Evolutionary conservation across 1,140 invertebrate species (phyloP), one percentile per base, ranked within the genome.

Genomic region (Drosophila malerkotliana): DNA sequence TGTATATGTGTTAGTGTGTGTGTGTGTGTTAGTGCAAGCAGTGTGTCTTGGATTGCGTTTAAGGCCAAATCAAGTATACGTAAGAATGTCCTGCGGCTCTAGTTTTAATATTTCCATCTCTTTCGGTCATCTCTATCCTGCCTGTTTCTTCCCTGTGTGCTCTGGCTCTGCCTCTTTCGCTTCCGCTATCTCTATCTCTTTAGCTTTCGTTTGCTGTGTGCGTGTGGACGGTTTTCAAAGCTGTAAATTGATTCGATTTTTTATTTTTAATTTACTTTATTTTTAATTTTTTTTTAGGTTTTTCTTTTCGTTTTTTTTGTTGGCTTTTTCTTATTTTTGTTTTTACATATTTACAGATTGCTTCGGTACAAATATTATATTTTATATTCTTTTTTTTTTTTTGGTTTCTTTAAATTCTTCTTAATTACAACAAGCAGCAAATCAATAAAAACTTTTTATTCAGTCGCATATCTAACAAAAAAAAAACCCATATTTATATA

Each of bases 141-240:
- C 14, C 14, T 44, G n/a, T 15, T 18, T 18, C 14, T 15, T 14
- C 39, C 3, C 39, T 15, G 1, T 21, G 21, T 41, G 12, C 32
- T 10, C 21, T 32, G 24, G 55, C 61, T 44, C 52, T 59, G 14
- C 59, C 53, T 45, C 44, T 30, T 71, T 47, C 34, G 59, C 34
- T 21, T 24, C 18, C 18, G 15, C 44, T 21, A 21, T 47, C 18
- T 52, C 44, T 77, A 26, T 54, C 44, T 47, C 54, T 24, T 49
- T 66, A 32, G 47, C 71, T 60, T 68, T 72, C 63, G 48, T 81
- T 47, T 90, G 73, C 69, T 90, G 87, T 87, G 78, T 90, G 87
- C 87, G 90, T 89, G 90, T 91, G 90, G 90, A 91, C 90, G 90
- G 90, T 91, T 83, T 91, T 91, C 89, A 91, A 91, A 91, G 90